Conservation (phyloP, 2,888 invertebrate species). For the Drosophila putrida region DNA sequence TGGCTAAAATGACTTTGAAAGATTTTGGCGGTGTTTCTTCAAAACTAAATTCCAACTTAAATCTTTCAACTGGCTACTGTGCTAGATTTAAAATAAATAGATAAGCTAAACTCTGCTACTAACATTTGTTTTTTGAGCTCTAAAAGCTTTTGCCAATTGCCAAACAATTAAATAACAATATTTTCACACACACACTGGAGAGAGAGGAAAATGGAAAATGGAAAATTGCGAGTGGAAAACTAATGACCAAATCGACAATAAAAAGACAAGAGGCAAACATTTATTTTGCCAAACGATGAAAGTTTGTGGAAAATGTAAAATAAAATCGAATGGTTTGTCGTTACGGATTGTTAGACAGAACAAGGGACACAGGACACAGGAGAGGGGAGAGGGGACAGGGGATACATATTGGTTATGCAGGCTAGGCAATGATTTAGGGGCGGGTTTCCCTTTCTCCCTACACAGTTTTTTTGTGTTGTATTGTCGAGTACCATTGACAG, state of each 20-base stretch:
- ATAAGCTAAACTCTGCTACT: conserved; percentile 20
- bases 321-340: conserved; percentile 69
- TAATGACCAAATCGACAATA: conserved; percentile 46
- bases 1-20: conserved; percentile 55
- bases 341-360: conserved; percentile 59
- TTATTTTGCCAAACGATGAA: conserved; percentile 69
- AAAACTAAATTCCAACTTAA: conserved; percentile 43
- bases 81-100: conserved; percentile 16
- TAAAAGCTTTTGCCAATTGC: conserved; percentile 53
- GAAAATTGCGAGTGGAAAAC: conserved; percentile 41
- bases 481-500: conserved; percentile 56
- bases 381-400: neutral
- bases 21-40: conserved; percentile 53
- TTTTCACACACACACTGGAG: conserved; percentile 48
- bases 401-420: conserved; percentile 14
- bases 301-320: conserved; percentile 69
- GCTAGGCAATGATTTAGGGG: conserved; percentile 62
- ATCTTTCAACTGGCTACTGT: conserved; percentile 54
- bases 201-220: neutral
- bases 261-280: conserved; percentile 53
- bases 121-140: conserved; percentile 21
- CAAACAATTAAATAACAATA: conserved; percentile 75
- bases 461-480: conserved; percentile 25
- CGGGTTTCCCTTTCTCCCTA: conserved; percentile 49
- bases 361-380: neutral